A percentile compares a stretch with the other conserved stretches of the same genome.
phyloP scores from a whole-genome alignment of 1,140 invertebrate species.

The Galendromus occidentalis region DNA sequence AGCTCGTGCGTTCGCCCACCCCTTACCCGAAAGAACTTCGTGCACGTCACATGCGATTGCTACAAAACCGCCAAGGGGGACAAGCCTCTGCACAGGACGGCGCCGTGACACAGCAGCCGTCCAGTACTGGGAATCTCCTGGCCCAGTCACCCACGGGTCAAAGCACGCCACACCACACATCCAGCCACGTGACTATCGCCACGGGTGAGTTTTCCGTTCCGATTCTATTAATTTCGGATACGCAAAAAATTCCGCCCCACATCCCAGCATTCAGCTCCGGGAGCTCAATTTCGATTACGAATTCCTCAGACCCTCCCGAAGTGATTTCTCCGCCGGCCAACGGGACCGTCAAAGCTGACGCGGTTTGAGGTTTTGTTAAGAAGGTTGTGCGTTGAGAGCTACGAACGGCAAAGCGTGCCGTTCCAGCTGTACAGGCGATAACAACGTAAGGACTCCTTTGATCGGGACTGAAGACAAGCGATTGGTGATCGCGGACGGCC shows the following conservation, averaged over 20 bases:
- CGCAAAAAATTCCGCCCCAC: not conserved
- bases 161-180: not conserved
- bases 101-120: not conserved
- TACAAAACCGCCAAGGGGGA: not conserved
- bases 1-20: constrained; percentile 57
- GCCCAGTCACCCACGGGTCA: not conserved
- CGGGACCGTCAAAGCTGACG: not conserved
- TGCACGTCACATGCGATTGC: not conserved
- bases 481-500: too few species aligned
- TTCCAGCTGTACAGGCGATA: too few species aligned
- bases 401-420: too few species aligned
- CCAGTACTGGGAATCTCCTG: not conserved
- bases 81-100: not conserved
- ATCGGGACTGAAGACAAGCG: too few species aligned
- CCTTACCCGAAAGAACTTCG: constrained; percentile 74
- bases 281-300: not conserved
- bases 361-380: not conserved
- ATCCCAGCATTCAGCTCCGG: not conserved
- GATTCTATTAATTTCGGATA: not conserved
- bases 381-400: too few species aligned
- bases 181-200: not conserved
- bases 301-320: constrained; percentile 5
- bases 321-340: constrained; percentile 1
- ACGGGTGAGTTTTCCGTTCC: not conserved
- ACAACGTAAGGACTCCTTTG: too few species aligned